Percentiles rank a stretch among this genome's conserved stretches.
Evolutionary conservation across 2,113 vertebrate species (phyloP).

Genomic region (Martes martes): DNA sequence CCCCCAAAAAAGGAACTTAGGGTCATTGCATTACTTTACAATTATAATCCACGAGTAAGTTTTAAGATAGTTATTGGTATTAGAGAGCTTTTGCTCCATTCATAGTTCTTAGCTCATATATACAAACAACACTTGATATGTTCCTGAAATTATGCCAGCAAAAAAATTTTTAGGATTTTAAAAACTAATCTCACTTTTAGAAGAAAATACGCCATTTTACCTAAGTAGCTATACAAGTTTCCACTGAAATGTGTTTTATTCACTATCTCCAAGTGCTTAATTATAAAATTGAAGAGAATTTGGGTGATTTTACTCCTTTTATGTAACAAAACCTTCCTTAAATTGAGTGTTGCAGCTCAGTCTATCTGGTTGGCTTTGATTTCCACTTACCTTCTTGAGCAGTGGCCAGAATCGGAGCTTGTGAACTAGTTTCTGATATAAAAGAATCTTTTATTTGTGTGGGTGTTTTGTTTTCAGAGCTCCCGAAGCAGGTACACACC

Average conservation of each 20-base stretch:
- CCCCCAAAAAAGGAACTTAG: background rate
- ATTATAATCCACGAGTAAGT: background rate
- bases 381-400: constrained; percentile 7
- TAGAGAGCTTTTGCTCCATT: background rate
- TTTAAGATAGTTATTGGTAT: background rate
- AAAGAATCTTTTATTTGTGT: background rate
- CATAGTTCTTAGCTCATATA: background rate
- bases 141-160: background rate
- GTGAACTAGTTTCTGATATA: background rate
- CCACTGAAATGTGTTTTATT: background rate
- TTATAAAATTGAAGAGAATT: constrained; percentile 20
- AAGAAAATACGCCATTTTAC: constrained; percentile 25
- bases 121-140: background rate
- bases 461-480: background rate
- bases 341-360: background rate
- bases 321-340: background rate
- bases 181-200: background rate
- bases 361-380: background rate
- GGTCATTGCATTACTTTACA: background rate
- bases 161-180: background rate
- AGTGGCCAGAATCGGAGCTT: background rate
- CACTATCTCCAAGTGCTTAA: background rate
- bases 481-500: background rate
- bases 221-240: background rate
- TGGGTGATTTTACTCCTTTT: background rate